A percentile compares a stretch with the other conserved stretches of the same genome.
Conservation (phyloP, 1,140 invertebrate genomes). For the Ridgeia piscesae region DNA sequence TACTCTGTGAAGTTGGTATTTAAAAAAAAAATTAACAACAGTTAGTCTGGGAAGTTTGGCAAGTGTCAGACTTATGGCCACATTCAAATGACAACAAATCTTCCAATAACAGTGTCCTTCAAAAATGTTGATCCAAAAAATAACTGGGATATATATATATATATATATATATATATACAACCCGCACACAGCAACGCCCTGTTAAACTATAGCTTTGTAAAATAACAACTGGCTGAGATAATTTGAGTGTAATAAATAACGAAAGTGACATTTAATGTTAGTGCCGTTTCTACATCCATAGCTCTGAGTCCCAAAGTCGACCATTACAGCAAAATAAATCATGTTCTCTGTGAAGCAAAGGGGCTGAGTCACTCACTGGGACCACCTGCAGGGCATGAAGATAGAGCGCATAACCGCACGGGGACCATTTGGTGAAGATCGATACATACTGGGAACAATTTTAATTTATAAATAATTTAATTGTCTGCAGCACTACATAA, state of each 20-base stretch:
- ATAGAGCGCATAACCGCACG: too few species aligned
- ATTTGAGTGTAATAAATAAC: not conserved
- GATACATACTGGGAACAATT: too few species aligned
- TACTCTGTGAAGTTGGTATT: not conserved
- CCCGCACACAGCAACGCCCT: not conserved
- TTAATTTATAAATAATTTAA: too few species aligned
- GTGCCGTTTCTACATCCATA: not conserved
- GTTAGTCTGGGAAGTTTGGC: not conserved
- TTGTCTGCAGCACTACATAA: too few species aligned
- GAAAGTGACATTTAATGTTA: not conserved
- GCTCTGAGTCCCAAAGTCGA: not conserved
- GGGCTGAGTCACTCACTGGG: too few species aligned
- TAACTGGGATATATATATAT: too few species aligned
- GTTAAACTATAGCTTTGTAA: not conserved
- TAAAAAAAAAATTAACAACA: not conserved
- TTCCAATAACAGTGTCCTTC: not conserved
- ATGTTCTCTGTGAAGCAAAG: not conserved
- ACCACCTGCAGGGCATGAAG: too few species aligned
- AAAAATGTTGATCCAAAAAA: too few species aligned
- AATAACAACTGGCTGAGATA: not conserved
- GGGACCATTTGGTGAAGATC: too few species aligned
- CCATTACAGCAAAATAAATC: not conserved
- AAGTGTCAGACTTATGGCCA: not conserved
- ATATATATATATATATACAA: too few species aligned
- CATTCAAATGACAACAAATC: not conserved